Conservation (phyloP, 2,113 vertebrate species). For the Microcebus murinus region DNA sequence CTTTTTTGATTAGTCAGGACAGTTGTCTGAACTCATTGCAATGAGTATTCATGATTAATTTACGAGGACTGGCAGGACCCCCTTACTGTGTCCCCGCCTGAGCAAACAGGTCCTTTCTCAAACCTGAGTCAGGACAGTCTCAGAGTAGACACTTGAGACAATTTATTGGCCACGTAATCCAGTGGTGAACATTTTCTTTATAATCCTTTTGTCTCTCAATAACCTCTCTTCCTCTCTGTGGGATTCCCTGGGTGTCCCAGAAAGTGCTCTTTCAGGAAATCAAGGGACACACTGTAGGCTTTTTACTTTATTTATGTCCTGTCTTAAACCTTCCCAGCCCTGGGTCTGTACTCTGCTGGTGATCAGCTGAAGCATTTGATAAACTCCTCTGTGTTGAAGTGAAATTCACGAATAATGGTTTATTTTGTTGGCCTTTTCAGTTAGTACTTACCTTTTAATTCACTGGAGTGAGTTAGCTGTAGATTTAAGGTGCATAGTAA, state of each 20-base stretch:
- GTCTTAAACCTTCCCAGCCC: not conserved
- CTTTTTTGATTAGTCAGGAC: not conserved
- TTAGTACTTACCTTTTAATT: not conserved
- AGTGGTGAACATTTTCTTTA: not conserved
- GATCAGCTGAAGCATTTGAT: not conserved
- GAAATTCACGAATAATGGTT: not conserved
- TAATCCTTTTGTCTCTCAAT: not conserved
- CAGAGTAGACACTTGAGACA: not conserved
- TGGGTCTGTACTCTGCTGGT: not conserved
- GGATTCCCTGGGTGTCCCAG: not conserved
- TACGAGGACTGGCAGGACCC: not conserved
- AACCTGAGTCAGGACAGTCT: not conserved
- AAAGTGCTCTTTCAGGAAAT: not conserved
- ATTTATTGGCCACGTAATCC: not conserved
- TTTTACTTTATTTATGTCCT: not conserved
- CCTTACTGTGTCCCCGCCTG: not conserved
- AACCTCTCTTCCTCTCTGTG: not conserved
- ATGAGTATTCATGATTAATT: not conserved
- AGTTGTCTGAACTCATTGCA: not conserved
- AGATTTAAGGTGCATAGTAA: not conserved
- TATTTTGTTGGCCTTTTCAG: constrained; percentile 2
- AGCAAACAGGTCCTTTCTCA: not conserved
- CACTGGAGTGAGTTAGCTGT: not conserved
- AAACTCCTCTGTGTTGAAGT: not conserved
- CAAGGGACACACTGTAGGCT: not conserved